A percentile compares a stretch with the other conserved stretches of the same genome.
Conservation (phyloP, 2,797 vertebrate species). For the Onychomys leucogaster region DNA sequence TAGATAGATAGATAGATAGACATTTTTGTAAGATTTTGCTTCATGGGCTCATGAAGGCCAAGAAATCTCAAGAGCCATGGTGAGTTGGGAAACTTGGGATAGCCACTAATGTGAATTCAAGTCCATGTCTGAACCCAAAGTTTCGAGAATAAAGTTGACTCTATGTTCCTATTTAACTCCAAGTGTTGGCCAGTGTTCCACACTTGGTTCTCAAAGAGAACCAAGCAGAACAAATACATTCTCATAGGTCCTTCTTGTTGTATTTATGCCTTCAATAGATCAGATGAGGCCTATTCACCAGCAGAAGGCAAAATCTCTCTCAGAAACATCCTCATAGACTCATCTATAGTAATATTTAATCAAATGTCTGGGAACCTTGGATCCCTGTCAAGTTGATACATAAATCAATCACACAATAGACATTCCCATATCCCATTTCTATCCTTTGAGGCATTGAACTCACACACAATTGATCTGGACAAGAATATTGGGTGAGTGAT, state of each 20-base stretch:
- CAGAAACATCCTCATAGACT: neutral
- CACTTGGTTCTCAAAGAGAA: neutral
- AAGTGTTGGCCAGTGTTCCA: neutral
- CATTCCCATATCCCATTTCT: neutral
- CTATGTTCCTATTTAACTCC: neutral
- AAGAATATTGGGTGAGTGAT: neutral
- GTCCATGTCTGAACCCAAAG: neutral
- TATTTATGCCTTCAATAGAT: neutral
- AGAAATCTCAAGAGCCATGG: neutral
- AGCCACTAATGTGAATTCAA: too few species aligned
- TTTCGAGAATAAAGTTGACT: neutral
- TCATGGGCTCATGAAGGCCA: neutral
- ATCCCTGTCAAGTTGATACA: neutral
- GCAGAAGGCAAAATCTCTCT: neutral
- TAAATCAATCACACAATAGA: neutral
- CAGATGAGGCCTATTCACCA: neutral
- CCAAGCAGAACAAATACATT: neutral
- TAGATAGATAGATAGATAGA: neutral
- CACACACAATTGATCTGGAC: neutral
- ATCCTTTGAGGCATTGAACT: neutral
- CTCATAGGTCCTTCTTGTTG: neutral
- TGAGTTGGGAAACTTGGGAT: neutral
- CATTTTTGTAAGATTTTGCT: neutral
- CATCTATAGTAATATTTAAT: neutral
- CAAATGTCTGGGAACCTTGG: neutral